Base-by-base conservation (phyloP, 2,113 vertebrate genomes). In the Dryoscopus gambensis region DNA sequence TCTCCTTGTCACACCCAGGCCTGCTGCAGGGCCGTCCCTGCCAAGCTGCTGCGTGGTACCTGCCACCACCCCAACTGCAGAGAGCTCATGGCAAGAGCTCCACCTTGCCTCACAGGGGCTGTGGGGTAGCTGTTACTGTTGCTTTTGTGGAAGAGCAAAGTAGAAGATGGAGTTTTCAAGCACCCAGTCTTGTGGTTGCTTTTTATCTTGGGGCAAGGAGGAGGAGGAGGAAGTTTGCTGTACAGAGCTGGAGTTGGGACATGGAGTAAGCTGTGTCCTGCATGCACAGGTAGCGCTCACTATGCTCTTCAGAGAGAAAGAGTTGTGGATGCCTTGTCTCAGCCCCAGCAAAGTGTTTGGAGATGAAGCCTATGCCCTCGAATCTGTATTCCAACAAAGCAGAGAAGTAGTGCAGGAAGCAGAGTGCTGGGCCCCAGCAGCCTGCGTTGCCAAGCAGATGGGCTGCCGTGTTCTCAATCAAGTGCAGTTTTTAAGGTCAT, bases 401-500 rank as follows among this genome's bases (percentile, higher is more conserved):
- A 81, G 69, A 63, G 90, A 30, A 74, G 87, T 1, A 57, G 89
- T 28, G 74, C 87, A 83, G 91, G 85, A 87, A 90, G 84, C 93
- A 78, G 86, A 30, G 64, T 13, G 69, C 89, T 17, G 71, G 84
- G 90, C 87, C 91, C 75, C 93, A 94, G 85, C 93, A 97, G 90
- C 92, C 95, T 3, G 39, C 46, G 79, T 42, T 92, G 95, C 95
- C 85, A 77, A 95, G 84, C 96, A 96, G 95, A 94, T 95, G 93
- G 95, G 85, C 93, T 88, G 95, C 92, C n/a, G 33, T 96, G 95
- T 95, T 96, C 96, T 88, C 92, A 85, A 95, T 96, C 93, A 96
- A 92, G 90, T 86, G 90, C 87, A 93, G 94, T 96, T 97, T 96
- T 96, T 96, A 95, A 97, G 93, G 93, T 97, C 96, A 96, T 88